Evolutionary conservation across 2,888 invertebrate species (phyloP), one percentile per base, ranked within the genome.

Genomic region (Drosophila emarginata): DNA sequence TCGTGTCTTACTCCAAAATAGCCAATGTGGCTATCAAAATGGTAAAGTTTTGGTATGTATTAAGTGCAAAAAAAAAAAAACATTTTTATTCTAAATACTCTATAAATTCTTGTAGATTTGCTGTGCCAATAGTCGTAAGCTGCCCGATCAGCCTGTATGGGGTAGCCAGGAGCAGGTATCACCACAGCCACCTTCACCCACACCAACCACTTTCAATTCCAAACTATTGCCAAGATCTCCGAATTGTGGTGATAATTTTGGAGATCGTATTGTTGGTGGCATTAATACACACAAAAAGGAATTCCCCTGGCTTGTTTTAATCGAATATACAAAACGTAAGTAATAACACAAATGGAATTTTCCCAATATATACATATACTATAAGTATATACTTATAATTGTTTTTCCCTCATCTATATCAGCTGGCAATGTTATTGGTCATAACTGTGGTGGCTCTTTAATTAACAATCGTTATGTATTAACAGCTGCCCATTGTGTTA

Each of bases 401-500:
- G 11, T 21, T 3, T 23, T 37, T 4, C 0, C 32, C 32, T 9
- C 32, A 1, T 32, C 2, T 32, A 11, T 1, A 32, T 89, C 77
- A 94, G 94, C 94, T 88, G 94, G 93, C 56, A 93, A 93, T 36
- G 92, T 92, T 0, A 92, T 91, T 80, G 94, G 94, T 0, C 95
- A 95, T 77, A 94, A 95, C 77, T 96, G 96, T 80, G 96, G 96
- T 0, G 96, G 95, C 0, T 95, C 94, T 0, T 90, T 96, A 37
- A 95, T 96, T 61, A 91, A 88, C 56, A 80, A 87, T 0, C 93
- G 93, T 75, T 96, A 96, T 87, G 94, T 96, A 0, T 77, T 96
- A 60, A 96, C 96, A 0, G 96, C 96, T 0, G 95, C 95, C 0
- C 96, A 96, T 88, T 96, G 96, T 80, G 92, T 96, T n/a, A 93